Percentiles rank a stretch among this genome's conserved stretches.
Conservation (phyloP, 2,113 vertebrate species). For the Hypanus sabinus region DNA sequence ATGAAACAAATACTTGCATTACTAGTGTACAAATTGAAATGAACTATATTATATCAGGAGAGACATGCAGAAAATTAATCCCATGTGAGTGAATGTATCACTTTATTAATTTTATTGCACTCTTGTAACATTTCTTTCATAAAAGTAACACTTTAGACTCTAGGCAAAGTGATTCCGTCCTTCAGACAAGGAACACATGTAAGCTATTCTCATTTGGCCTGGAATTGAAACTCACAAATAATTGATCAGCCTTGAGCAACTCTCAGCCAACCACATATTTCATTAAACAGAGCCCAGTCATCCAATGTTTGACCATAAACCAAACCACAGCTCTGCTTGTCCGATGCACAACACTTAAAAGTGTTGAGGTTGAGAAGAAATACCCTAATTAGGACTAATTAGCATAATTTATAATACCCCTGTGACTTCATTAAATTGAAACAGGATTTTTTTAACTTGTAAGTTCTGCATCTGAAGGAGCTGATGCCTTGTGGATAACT, state of each 20-base stretch:
- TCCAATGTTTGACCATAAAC: neutral
- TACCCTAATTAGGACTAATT: neutral
- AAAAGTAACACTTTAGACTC: neutral
- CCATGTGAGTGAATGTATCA: neutral
- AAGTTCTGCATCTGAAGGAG: neutral
- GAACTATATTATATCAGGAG: neutral
- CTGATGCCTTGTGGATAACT: neutral
- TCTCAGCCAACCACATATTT: neutral
- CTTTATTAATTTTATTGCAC: constrained; percentile 21
- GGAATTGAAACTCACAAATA: neutral
- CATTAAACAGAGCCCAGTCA: neutral
- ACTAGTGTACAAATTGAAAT: neutral
- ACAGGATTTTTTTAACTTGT: neutral
- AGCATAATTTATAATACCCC: neutral
- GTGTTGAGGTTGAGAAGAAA: neutral
- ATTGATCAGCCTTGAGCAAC: neutral
- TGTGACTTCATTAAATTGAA: neutral
- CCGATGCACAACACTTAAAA: neutral
- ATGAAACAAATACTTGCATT: neutral
- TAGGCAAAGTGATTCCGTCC: neutral
- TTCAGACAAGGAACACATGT: too few species aligned
- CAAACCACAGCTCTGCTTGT: neutral
- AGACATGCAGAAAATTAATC: neutral
- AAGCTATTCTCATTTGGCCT: neutral
- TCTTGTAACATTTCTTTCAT: neutral